Base-by-base conservation (phyloP, 92 coral and sea anemone genomes). In the Porites divaricata region DNA sequence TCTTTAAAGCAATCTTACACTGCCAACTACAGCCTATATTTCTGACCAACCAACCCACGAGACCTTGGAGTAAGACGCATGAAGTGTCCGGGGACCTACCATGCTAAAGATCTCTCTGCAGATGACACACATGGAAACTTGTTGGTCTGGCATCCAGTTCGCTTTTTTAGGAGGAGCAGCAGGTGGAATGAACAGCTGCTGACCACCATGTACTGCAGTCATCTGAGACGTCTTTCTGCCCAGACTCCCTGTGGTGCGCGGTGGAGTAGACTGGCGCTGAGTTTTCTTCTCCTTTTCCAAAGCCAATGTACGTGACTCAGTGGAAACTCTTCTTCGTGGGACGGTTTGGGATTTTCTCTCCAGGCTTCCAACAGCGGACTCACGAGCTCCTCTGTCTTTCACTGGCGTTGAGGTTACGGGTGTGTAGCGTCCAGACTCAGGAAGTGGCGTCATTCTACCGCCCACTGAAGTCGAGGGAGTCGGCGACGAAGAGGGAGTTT, bases 61-160 rank as follows among this genome's bases (percentile, higher is more conserved):
- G 25, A 72, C 12, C 22, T 48, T 9, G 22, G 57, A 17, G 76
- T 48, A 48, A 7, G 7, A 48, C 23, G 24, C 76, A 15, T 15
- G 9, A 41, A 12, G 12, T 16, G 23, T 45, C 24, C 63, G 53
- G 7, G 1, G 9, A 26, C 91, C 75, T 86, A 95, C 98, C 98
- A 97, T 97, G 92, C 96, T 93, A 77, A 97, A 97, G 72, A 85
- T 72, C 61, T 95, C 99, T 15, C 88, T 81, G 59, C 99, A 97
- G 78, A 97, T 93, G 76, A 95, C 92, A 71, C 99, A 97, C 2
- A 88, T 83, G 51, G 93, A 77, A 35, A 89, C 98, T 64, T 97
- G 93, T 15, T 90, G 91, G 80, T 97, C 99, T 58, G 97, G 98
- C 83, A 92, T 89, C 99, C 99, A 97, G 76, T 91, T 87, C 26